Evolutionary conservation across 2,797 vertebrate genomes (phyloP), one percentile per base, ranked within the genome.

Genomic region (Pantherophis alleghaniensis): DNA sequence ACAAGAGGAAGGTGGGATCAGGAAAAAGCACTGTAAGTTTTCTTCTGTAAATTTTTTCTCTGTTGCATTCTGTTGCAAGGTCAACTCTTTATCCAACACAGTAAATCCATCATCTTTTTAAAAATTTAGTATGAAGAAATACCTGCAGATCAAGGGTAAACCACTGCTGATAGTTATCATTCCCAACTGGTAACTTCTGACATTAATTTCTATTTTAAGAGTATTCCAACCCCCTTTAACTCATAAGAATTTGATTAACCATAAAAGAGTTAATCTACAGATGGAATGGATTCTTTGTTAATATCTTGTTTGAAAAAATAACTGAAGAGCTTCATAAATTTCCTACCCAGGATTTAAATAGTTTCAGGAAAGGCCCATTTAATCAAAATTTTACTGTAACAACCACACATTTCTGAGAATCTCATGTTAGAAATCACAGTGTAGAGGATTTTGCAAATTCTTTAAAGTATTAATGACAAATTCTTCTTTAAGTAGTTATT

Each of bases 271-370:
- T 79, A 86, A 90, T 7, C 47, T 94, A 74, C 60, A 95, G 92
- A 79, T 92, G 22, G 4, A 92, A 90, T 16, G 86, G 61, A 93
- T 91, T 89, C 93, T 42, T 66, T 60, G 87, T 83, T 93, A 95
- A 0, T 86, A 91, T 4, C 37, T 88, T 91, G 93, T 90, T 83
- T 93, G 42, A 0, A 79, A 92, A 59, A 61, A 91, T 51, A 92
- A 57, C 91, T 89, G 69, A 91, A 89, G 87, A 94, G 91, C 94
- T 87, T 66, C 87, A 4, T 51, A 60, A 91, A 87, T 79, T 32
- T 90, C 28, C 94, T 12, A 0, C 79, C 12, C 87, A 93, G 90
- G 91, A 92, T 89, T 57, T 0, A 90, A 28, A 66, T 22, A 92
- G 91, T 32, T 24, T 51, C 37, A 90, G 92, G 93, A 86, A 95